Evolutionary conservation across 2,113 vertebrate species (phyloP).

Genomic region (Trogon surrucura): DNA sequence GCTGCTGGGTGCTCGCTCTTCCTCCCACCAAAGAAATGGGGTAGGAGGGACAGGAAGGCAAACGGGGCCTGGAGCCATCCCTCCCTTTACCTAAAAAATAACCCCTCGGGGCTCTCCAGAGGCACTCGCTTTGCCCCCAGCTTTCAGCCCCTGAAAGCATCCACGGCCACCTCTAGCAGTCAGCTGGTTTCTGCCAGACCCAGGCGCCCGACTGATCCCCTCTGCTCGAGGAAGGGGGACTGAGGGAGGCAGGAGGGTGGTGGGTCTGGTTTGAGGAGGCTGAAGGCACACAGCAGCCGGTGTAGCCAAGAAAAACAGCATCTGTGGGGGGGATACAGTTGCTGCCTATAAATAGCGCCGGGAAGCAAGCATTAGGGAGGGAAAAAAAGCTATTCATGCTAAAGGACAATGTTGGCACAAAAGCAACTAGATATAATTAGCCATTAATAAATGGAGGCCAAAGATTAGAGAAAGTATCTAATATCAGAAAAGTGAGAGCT

Average conservation of each 20-base stretch:
- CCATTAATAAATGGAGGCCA: conserved; percentile 35
- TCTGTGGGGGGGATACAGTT: neutral
- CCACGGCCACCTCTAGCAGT: neutral
- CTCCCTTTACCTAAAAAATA: neutral
- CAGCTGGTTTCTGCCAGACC: neutral
- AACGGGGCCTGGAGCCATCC: neutral
- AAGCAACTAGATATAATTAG: conserved; percentile 58
- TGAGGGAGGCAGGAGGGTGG: neutral
- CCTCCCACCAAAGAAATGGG: neutral
- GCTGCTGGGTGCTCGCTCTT: fast-evolving
- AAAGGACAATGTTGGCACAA: conserved; percentile 47
- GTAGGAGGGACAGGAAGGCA: neutral
- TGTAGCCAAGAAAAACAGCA: neutral
- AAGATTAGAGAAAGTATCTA: conserved; percentile 35
- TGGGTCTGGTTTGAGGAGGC: neutral
- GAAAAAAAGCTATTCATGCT: conserved; percentile 11
- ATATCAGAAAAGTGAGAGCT: conserved; percentile 4
- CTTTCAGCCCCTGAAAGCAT: neutral
- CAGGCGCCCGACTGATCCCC: neutral
- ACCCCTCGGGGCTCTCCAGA: fast-evolving
- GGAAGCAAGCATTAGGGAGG: conserved; percentile 18
- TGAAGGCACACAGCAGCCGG: neutral
- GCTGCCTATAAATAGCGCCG: conserved; percentile 18
- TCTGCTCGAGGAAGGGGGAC: fast-evolving
- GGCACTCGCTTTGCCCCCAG: fast-evolving